Evolutionary conservation across 2,888 invertebrate species (phyloP), one percentile per base, ranked within the genome.

Genomic region (Tanypteryx hageni): DNA sequence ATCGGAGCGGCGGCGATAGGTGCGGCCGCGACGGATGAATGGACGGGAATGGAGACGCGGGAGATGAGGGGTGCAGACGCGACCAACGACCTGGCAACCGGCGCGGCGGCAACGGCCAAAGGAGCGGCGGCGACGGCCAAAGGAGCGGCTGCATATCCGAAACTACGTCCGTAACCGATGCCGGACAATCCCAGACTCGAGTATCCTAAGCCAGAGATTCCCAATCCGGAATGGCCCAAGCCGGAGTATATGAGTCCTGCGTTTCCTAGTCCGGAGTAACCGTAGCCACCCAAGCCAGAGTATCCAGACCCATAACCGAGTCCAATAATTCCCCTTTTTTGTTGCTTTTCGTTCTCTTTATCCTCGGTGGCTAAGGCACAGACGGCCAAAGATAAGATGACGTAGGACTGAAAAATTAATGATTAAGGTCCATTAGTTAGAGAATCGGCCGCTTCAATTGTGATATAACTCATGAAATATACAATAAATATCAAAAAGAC

Each of bases 301-400:
- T 83, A 56, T 16, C 44, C 64, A 56, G 44, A 18, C 44, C 83
- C 83, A 18, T 27, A 44, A 10, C 56, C 68, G 7, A 22, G 64
- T 14, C 64, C 68, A 11, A 89, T 64, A 44, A 89, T 89, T 44
- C 64, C 89, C n/a, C 89, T 64, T 64, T 89, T 89, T 5, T 44
- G 56, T 16, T 89, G 89, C 64, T 68, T 89, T n/a, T 89, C 89
- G 64, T 61, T 86, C 59, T 59, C 59, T 22, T 18, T 64, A 22
- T 59, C 61, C 10, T 18, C 89, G 18, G 89, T 64, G 44, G 89
- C 27, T 1, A 44, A 18, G 18, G 61, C 22, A 64, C 89, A 31
- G n/a, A 64, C 56, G 64, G 64, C 64, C 89, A 89, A 0, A n/a
- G 44, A 44, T 7, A 64, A 89, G 44, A 89, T 44, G 27, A 89